Conservation (phyloP, 2,888 invertebrate genomes). For the Conchocele bisecta region DNA sequence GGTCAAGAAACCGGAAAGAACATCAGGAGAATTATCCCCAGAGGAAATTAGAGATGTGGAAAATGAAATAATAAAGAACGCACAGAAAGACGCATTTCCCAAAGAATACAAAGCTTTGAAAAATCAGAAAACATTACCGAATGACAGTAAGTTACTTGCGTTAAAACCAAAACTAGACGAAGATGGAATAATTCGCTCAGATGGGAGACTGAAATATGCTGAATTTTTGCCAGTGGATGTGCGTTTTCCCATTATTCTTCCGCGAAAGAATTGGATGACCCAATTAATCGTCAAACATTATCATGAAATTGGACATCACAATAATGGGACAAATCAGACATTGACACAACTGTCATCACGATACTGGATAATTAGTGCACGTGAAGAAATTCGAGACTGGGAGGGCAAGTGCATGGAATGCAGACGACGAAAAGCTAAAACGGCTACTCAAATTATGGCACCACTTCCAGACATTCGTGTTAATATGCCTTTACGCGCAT, state of each 20-base stretch:
- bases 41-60: conserved; percentile 33
- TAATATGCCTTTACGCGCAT: conserved; percentile 34
- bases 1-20: not conserved
- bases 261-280: conserved; percentile 39
- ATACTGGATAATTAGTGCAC: conserved; percentile 48
- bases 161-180: conserved; percentile 39
- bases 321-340: conserved; percentile 41
- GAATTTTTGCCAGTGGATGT: conserved; percentile 37
- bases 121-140: conserved; percentile 9
- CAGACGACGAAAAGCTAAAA: conserved; percentile 23
- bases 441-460: conserved; percentile 38
- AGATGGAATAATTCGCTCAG: conserved; percentile 29
- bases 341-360: conserved; percentile 28
- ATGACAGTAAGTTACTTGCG: conserved; percentile 21
- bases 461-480: conserved; percentile 36
- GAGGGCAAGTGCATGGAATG: conserved; percentile 37
- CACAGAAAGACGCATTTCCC: conserved; percentile 11
- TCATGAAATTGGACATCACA: conserved; percentile 40
- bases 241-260: conserved; percentile 45
- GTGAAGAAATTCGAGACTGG: conserved; percentile 52
- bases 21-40: not conserved
- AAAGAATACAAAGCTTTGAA: conserved; percentile 8
- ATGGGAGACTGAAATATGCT: conserved; percentile 26
- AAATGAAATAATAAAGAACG: conserved; percentile 11
- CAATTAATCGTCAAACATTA: conserved; percentile 43